These are phyloP conservation scores for Eupeodes luniger DNA, from an alignment of 2,888 invertebrate genomes.

Conservation along the genomic window DNA sequence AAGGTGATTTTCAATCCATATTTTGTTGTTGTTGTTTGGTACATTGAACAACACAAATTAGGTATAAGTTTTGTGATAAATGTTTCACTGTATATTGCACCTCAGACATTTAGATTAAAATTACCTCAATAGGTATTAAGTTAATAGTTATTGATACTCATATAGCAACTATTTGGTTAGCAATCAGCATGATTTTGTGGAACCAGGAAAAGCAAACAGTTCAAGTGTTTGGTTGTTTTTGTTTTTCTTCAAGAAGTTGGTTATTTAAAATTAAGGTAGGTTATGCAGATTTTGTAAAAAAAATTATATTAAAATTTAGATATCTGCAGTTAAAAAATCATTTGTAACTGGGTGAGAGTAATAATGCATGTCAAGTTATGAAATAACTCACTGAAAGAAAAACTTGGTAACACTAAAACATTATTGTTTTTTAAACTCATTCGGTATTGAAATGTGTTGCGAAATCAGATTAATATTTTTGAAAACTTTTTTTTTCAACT, in stretches of 20 bases:
- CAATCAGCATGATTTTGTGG: not conserved
- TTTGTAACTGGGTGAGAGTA: too few relatives aligned
- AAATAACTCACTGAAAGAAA: too few relatives aligned
- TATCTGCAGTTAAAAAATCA: too few relatives aligned
- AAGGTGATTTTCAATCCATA: slow-evolving; percentile 38
- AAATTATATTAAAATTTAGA: too few relatives aligned
- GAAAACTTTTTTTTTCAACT: too few relatives aligned
- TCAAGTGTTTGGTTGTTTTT: not conserved
- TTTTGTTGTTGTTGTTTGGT: slow-evolving; percentile 18
- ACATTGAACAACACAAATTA: slow-evolving; percentile 8
- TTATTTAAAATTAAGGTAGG: not conserved
- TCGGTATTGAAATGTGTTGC: too few relatives aligned
- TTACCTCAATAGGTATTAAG: slow-evolving; percentile 11
- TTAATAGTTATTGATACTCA: slow-evolving; percentile 7
- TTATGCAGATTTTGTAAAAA: not conserved
- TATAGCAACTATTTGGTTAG: slow-evolving; percentile 7
- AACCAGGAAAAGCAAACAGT: slow-evolving; percentile 22
- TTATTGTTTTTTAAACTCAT: too few relatives aligned
- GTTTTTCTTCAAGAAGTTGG: not conserved
- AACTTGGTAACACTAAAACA: too few relatives aligned
- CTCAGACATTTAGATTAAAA: slow-evolving; percentile 4
- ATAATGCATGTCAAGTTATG: too few relatives aligned
- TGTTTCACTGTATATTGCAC: slow-evolving; percentile 3
- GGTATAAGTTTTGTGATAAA: slow-evolving; percentile 17
- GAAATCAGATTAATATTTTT: too few relatives aligned